Percentiles rank a stretch among this genome's conserved stretches.
Conservation (phyloP, 1,140 invertebrate species). For the Condylostylus longicornis region DNA sequence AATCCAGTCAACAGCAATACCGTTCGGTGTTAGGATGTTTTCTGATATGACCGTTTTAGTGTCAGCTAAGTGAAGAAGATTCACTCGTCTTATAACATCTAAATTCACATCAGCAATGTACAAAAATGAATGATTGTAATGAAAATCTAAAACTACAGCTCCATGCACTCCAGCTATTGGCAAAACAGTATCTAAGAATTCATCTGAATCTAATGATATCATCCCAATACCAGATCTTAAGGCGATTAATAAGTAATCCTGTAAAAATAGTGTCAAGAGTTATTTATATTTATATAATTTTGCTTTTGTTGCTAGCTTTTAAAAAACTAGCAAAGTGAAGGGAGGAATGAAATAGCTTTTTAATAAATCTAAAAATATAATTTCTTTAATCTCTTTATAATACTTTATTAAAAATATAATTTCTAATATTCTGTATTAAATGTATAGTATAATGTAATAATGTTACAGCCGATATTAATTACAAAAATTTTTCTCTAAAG, state of each 20-base stretch:
- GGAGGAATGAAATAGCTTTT: background rate
- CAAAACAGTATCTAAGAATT: constrained; percentile 71
- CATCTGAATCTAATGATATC: constrained; percentile 72
- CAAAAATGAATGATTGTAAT: constrained; percentile 64
- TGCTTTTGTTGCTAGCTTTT: no score
- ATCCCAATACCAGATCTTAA: constrained; percentile 37
- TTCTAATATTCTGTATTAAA: no score
- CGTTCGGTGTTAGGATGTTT: constrained; percentile 52
- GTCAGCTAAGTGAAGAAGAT: constrained; percentile 48
- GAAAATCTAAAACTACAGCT: constrained; percentile 77
- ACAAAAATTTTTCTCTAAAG: no score
- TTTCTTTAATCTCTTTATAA: no score
- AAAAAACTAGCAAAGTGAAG: background rate
- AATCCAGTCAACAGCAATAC: constrained; percentile 75
- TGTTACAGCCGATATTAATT: no score
- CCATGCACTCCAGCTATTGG: constrained; percentile 62
- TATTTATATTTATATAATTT: background rate
- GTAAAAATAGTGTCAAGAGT: background rate
- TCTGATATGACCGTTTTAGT: constrained; percentile 42
- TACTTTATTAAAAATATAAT: no score
- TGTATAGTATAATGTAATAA: no score
- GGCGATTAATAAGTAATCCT: constrained; percentile 30
- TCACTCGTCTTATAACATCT: constrained; percentile 49
- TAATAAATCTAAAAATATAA: no score
- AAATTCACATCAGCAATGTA: constrained; percentile 68